A percentile compares a stretch with the other conserved stretches of the same genome.
phyloP scores from a whole-genome alignment of 2,888 invertebrate species.

The Cancer borealis region DNA sequence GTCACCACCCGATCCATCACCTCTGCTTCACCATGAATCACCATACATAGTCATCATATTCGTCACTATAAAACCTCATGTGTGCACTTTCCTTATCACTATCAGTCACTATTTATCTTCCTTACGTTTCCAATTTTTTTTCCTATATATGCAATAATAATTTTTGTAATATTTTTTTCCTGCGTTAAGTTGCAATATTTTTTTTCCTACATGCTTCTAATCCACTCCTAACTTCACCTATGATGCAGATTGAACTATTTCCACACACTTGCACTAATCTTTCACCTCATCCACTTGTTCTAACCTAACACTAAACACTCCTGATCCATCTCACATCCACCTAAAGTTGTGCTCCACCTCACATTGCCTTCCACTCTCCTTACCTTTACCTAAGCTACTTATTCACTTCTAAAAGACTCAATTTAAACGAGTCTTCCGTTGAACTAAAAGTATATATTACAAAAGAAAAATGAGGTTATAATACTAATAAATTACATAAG shows the following conservation, averaged over 20 bases:
- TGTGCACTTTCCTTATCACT: not conserved
- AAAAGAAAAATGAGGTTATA: no score
- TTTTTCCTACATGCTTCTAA: not conserved
- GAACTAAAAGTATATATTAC: no score
- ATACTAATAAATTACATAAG: no score
- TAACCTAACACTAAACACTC: not conserved
- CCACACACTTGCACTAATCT: not conserved
- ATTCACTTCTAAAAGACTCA: no score
- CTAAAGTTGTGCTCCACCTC: not conserved
- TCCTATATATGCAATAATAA: no score
- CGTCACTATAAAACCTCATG: not conserved
- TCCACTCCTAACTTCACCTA: not conserved
- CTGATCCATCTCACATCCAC: not conserved
- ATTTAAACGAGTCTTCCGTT: no score
- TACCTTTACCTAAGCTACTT: not conserved
- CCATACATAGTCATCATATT: not conserved
- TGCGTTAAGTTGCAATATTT: not conserved
- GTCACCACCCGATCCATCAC: not conserved
- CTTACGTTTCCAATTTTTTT: no score
- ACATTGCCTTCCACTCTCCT: not conserved
- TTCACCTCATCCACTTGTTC: not conserved
- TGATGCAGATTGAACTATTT: not conserved
- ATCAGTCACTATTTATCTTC: not conserved
- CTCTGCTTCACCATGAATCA: not conserved
- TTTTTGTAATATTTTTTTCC: not conserved